phyloP scores from a whole-genome alignment of 2,888 invertebrate genomes.

The Oxyscelio sp. region DNA sequence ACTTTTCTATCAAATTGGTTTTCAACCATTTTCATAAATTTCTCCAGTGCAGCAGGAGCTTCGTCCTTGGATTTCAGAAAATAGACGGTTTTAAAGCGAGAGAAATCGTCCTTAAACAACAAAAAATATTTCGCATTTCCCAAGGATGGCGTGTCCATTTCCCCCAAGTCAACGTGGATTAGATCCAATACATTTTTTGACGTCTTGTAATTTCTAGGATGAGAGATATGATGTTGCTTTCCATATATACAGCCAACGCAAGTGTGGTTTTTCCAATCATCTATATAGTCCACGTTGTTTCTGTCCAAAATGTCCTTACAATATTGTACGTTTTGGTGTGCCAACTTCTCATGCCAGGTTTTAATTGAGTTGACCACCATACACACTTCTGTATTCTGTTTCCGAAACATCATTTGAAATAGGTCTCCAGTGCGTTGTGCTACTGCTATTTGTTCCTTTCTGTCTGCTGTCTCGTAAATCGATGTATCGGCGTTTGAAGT shows the following conservation, averaged over 20 bases:
- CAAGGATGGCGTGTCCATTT: conserved; percentile 69
- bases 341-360: conserved; percentile 79
- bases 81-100: conserved; percentile 79
- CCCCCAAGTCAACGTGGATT: conserved; percentile 79
- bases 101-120: too few species aligned
- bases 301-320: conserved; percentile 38
- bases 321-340: conserved; percentile 79
- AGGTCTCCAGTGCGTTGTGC: conserved; percentile 71
- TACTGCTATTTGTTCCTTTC: conserved; percentile 58
- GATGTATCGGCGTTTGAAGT: conserved; percentile 74
- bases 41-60: conserved; percentile 73
- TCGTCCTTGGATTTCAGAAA: conserved; percentile 80
- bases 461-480: conserved; percentile 66
- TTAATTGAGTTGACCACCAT: conserved; percentile 73
- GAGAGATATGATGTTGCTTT: conserved; percentile 76
- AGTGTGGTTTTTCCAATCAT: conserved; percentile 78
- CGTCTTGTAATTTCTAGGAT: conserved; percentile 56
- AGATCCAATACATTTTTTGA: conserved; percentile 75
- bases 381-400: conserved; percentile 34
- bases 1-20: too few species aligned
- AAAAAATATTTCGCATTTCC: conserved; percentile 78
- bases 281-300: conserved; percentile 32
- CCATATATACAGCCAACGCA: conserved; percentile 78
- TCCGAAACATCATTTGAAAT: conserved; percentile 77
- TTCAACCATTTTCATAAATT: conserved; percentile 78